phyloP scores from a whole-genome alignment of 2,797 vertebrate species.

The Sebastes oblongus region DNA sequence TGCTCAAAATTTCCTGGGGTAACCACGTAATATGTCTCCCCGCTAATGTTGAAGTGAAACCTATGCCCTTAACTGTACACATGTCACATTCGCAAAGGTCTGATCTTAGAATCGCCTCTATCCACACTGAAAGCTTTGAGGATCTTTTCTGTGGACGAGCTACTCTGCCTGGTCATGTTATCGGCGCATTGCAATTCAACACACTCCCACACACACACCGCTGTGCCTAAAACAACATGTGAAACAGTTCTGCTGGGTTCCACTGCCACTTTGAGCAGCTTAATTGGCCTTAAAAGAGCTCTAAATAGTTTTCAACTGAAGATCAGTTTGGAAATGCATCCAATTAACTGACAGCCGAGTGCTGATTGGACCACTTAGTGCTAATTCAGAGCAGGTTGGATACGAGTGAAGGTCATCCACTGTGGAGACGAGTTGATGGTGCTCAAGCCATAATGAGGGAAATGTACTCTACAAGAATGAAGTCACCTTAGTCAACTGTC shows the following conservation, averaged over 20 bases:
- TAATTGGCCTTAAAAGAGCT: conserved; percentile 58
- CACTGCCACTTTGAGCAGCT: conserved; percentile 10
- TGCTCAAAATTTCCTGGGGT: no score
- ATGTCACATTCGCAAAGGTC: no score
- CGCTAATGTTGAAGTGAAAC: no score
- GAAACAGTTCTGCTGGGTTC: conserved; percentile 1
- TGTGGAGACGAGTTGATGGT: background rate
- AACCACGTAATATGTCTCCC: no score
- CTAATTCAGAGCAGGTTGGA: conserved; percentile 44
- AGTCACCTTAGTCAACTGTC: background rate
- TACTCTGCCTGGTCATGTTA: background rate
- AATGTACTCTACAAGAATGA: background rate
- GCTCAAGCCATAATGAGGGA: background rate
- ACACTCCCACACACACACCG: background rate
- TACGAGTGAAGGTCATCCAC: conserved; percentile 31
- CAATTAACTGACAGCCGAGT: conserved; percentile 51
- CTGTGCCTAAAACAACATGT: conserved; percentile 13
- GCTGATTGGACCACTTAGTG: conserved; percentile 51
- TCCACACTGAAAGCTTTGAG: conserved; percentile 9
- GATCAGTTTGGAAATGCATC: conserved; percentile 47
- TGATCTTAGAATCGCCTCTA: no score
- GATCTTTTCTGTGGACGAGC: background rate
- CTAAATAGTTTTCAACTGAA: conserved; percentile 40
- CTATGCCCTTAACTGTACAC: no score
- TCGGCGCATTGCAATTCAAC: background rate